Evolutionary conservation across 2,888 invertebrate species (phyloP).

Genomic region (Pardosa pseudoannulata): DNA sequence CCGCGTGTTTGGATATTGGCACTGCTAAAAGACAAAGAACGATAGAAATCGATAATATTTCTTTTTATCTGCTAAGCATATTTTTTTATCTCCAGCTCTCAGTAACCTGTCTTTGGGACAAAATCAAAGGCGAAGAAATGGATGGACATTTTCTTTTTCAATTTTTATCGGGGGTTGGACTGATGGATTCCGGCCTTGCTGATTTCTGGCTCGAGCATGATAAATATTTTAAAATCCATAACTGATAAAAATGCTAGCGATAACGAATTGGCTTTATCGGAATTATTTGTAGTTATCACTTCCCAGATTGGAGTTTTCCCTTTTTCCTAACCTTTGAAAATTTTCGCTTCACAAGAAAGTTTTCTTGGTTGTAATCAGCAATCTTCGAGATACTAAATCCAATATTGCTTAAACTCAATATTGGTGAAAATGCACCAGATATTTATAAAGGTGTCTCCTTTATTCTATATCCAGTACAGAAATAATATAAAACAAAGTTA

Average conservation of each 20-base stretch:
- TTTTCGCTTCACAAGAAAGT: no score
- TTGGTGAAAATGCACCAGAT: no score
- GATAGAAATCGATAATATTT: constrained; percentile 57
- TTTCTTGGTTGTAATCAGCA: no score
- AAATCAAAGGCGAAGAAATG: constrained; percentile 37
- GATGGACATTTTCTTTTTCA: constrained; percentile 35
- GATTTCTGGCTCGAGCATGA: constrained; percentile 7
- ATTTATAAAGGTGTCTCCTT: no score
- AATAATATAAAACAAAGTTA: no score
- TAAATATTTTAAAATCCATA: constrained; percentile 13
- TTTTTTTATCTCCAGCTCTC: constrained; percentile 40
- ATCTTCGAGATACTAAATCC: no score
- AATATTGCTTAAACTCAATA: no score
- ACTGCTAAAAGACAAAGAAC: constrained; percentile 64
- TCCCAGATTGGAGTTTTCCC: not conserved
- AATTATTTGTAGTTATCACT: not conserved
- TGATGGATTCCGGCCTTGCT: not conserved
- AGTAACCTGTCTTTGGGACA: constrained; percentile 58
- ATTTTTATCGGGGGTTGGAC: constrained; percentile 9
- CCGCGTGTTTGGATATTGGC: constrained; percentile 62
- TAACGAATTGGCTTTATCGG: constrained; percentile 4
- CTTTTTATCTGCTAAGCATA: constrained; percentile 31
- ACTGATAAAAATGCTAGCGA: not conserved
- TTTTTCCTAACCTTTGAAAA: no score
- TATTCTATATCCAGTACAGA: no score